Percentiles rank a stretch among this genome's conserved stretches.
These are phyloP conservation scores for Bombus confusus DNA, from an alignment of 1,140 invertebrate genomes.

Conservation along the genomic window DNA sequence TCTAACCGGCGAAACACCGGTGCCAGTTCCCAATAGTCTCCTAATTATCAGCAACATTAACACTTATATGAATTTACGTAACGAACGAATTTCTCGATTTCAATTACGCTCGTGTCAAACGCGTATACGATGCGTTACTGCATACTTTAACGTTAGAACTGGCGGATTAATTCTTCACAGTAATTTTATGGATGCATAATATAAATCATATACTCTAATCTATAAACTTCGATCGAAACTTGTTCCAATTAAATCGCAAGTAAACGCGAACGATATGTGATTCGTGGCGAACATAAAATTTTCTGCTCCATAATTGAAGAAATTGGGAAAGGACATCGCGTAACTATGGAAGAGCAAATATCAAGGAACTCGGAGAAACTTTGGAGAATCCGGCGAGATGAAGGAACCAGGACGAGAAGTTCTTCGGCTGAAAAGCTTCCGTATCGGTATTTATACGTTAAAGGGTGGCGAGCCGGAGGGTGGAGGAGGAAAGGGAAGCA, in stretches of 20 bases:
- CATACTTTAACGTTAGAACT: too few relatives aligned
- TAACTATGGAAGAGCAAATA: too few relatives aligned
- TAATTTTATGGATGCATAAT: too few relatives aligned
- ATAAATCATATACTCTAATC: too few relatives aligned
- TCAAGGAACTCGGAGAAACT: not conserved
- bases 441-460: conserved; percentile 62
- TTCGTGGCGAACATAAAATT: too few relatives aligned
- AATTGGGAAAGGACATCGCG: too few relatives aligned
- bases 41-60: conserved; percentile 57
- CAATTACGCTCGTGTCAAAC: not conserved
- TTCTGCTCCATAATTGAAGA: too few relatives aligned
- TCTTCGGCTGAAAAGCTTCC: conserved; percentile 22
- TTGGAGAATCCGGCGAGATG: not conserved
- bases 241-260: too few relatives aligned
- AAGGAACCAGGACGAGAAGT: conserved; percentile 13
- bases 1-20: conserved; percentile 18
- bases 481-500: conserved; percentile 53
- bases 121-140: too few relatives aligned
- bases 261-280: too few relatives aligned
- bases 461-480: conserved; percentile 23
- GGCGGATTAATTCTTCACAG: not conserved
- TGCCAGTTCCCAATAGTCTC: conserved; percentile 39
- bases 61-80: conserved; percentile 32
- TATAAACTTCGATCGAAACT: too few relatives aligned
- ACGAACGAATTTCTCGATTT: not conserved